Evolutionary conservation across 1,140 invertebrate species (phyloP), one percentile per base, ranked within the genome.

Genomic region (Euschistus heros): DNA sequence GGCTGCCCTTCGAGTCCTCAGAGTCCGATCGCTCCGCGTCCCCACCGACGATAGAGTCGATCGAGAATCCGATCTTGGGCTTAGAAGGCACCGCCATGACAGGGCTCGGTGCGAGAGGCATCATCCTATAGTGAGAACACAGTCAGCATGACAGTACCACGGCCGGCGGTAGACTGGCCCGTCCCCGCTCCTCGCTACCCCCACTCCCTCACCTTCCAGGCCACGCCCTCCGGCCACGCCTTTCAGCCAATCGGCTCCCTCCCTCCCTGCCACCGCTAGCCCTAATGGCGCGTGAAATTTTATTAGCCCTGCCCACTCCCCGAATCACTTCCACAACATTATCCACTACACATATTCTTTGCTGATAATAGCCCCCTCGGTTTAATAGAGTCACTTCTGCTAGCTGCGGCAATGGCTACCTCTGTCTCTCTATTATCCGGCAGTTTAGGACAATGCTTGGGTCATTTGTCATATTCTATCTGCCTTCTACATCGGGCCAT

Each of bases 41-140:
- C 20, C 82, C 81, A 65, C 92, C 91, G 59, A 96, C 92, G 69
- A 95, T 92, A 70, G 91, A 93, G 77, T 95, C 93, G 74, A 96
- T 95, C 72, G 89, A 92, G 74, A 95, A 95, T 72, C 91, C 92
- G 74, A 94, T 88, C 79, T 94, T 95, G 54, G 91, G 91, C 80
- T 92, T 93, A 66, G 87, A 86, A 67, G 86, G 85, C 75, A 89
- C 85, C 73, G 86, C 82, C 73, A 86, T 83, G 71, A 90, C 87
- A 78, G 88, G 86, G 73, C 89, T 91, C 78, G 91, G 91, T 81
- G 87, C 87, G 77, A 91, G 82, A 80, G 88, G 88, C 86, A 90
- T 90, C 90, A 92, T 92, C 78, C 80, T 85, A 71, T 69, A 50
- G 46, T 68, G 65, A 50, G 66, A 46, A 57, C 60, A 44, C 67